phyloP scores from a whole-genome alignment of 2,797 vertebrate species.

The Gallinago stenura region DNA sequence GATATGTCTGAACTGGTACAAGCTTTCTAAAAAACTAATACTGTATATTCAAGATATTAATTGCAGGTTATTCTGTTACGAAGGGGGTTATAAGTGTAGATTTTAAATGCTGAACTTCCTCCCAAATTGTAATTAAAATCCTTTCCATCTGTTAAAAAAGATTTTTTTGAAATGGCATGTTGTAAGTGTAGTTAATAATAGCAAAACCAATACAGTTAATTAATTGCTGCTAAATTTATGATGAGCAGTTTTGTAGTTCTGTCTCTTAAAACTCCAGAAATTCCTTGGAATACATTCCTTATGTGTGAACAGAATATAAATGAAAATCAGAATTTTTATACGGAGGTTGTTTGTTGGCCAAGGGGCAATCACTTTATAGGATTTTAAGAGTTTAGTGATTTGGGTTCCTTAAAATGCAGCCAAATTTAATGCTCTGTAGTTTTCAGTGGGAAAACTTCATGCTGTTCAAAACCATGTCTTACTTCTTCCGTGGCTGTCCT shows the following conservation, averaged over 20 bases:
- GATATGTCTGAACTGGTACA: neutral
- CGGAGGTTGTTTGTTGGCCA: neutral
- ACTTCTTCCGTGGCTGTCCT: fast-evolving
- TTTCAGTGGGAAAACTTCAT: neutral
- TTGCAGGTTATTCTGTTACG: neutral
- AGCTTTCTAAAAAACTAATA: neutral
- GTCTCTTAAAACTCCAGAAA: neutral
- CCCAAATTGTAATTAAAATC: neutral
- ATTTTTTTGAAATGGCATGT: neutral
- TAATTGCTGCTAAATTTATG: neutral
- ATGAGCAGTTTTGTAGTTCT: neutral
- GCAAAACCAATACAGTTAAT: neutral
- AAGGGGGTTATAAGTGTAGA: neutral
- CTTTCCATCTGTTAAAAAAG: neutral
- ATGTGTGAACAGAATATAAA: neutral
- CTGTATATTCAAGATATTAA: neutral
- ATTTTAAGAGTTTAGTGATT: neutral
- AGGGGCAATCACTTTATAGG: neutral
- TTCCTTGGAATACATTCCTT: neutral
- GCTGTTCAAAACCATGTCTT: neutral
- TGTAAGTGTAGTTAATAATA: neutral
- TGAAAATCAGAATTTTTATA: neutral
- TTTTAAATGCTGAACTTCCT: neutral
- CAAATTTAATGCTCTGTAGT: neutral
- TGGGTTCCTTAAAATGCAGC: neutral